Evolutionary conservation across 1,140 invertebrate genomes (phyloP).

Genomic region (Dreissena polymorpha): DNA sequence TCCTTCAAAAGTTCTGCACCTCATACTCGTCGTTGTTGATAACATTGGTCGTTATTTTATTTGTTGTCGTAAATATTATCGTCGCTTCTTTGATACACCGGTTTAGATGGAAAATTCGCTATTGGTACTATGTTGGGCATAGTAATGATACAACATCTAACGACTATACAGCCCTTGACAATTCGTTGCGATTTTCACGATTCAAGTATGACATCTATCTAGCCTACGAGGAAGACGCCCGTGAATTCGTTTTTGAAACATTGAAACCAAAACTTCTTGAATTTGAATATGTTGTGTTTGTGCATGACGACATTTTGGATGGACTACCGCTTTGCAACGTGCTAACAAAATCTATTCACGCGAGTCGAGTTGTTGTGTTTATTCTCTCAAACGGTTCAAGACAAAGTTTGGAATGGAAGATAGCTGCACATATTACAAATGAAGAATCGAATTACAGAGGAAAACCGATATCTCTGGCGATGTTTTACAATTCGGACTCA

Average conservation of each 20-base stretch:
- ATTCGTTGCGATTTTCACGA: background rate
- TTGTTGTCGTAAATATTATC: conserved; percentile 12
- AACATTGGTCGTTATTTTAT: background rate
- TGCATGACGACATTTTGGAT: conserved; percentile 2
- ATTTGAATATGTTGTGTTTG: background rate
- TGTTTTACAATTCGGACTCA: conserved; percentile 9
- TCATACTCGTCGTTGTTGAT: background rate
- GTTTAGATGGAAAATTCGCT: conserved; percentile 18
- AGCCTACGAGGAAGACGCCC: background rate
- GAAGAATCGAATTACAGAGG: conserved; percentile 14
- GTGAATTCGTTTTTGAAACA: conserved; percentile 15
- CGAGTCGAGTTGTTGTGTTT: conserved; percentile 23
- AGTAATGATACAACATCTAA: background rate
- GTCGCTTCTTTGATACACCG: conserved; percentile 1
- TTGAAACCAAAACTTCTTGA: conserved; percentile 14
- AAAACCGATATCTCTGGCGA: conserved; percentile 13
- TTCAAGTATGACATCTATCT: conserved; percentile 20
- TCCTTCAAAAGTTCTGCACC: background rate
- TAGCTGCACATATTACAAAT: conserved; percentile 24
- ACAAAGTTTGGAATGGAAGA: conserved; percentile 26
- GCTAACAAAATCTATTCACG: conserved; percentile 25
- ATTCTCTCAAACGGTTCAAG: conserved; percentile 12
- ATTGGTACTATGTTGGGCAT: conserved; percentile 35
- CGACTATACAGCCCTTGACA: background rate
- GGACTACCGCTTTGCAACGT: conserved; percentile 14